These are phyloP conservation scores for Eurystomus glaucurus DNA, from an alignment of 2,797 vertebrate species.

Conservation along the genomic window DNA sequence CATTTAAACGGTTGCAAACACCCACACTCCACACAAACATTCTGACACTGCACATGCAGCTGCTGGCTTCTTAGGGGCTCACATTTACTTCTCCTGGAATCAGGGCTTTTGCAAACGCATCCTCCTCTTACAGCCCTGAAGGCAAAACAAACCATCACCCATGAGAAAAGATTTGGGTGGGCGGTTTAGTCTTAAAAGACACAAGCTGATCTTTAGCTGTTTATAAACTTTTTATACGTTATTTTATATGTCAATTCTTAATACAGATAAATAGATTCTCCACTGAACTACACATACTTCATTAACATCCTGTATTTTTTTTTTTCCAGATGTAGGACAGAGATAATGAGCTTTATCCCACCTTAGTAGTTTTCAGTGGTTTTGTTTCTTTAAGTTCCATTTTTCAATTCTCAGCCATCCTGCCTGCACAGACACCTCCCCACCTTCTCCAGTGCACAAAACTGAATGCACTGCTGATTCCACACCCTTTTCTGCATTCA, in stretches of 20 bases:
- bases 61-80: background rate
- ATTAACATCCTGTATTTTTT: background rate
- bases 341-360: background rate
- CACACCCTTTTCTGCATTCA: background rate
- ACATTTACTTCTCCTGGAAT: background rate
- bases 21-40: background rate
- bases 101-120: background rate
- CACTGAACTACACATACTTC: background rate
- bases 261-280: background rate
- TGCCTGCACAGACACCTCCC: background rate
- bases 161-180: background rate
- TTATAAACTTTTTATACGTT: background rate
- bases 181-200: background rate
- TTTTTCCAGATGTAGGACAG: background rate
- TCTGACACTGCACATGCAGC: background rate
- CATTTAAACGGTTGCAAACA: background rate
- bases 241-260: background rate
- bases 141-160: background rate
- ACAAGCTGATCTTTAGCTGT: background rate
- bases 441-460: background rate
- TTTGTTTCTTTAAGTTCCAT: background rate
- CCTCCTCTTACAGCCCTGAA: background rate
- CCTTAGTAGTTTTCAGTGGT: background rate
- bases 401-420: background rate
- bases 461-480: background rate